Conservation (phyloP, 2,888 invertebrate species). For the Chloroclystis v-ata region DNA sequence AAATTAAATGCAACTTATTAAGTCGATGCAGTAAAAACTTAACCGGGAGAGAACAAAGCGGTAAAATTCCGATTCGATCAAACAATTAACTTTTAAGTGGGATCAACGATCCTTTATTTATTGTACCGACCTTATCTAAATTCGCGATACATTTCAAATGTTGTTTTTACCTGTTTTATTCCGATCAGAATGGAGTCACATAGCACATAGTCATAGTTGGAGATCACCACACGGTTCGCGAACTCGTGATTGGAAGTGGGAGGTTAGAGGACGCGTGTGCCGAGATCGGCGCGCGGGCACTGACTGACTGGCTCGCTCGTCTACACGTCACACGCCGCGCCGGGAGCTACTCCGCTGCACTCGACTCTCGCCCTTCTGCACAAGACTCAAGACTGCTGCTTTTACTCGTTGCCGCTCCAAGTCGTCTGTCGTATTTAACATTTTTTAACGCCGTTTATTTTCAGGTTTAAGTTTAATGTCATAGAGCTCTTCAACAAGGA, state of each 20-base stretch:
- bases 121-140: constrained; percentile 44
- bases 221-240: constrained; percentile 42
- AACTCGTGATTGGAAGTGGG: constrained; percentile 25
- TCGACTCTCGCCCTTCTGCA: constrained; percentile 14
- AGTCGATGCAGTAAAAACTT: constrained; percentile 18
- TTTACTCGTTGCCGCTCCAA: background rate
- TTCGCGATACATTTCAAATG: constrained; percentile 44
- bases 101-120: constrained; percentile 65
- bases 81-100: constrained; percentile 64
- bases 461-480: background rate
- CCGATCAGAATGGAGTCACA: constrained; percentile 20
- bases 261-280: constrained; percentile 14
- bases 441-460: background rate
- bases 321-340: constrained; percentile 1
- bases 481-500: background rate
- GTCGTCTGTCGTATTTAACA: background rate
- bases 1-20: constrained; percentile 11
- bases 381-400: constrained; percentile 1
- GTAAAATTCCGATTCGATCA: constrained; percentile 50
- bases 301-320: constrained; percentile 36
- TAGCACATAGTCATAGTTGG: constrained; percentile 20
- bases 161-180: constrained; percentile 33
- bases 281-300: constrained; percentile 41
- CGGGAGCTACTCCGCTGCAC: constrained; percentile 4
- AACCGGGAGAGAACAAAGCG: constrained; percentile 35